phyloP scores from a whole-genome alignment of 2,797 vertebrate genomes.

The Anabacerthia variegaticeps region DNA sequence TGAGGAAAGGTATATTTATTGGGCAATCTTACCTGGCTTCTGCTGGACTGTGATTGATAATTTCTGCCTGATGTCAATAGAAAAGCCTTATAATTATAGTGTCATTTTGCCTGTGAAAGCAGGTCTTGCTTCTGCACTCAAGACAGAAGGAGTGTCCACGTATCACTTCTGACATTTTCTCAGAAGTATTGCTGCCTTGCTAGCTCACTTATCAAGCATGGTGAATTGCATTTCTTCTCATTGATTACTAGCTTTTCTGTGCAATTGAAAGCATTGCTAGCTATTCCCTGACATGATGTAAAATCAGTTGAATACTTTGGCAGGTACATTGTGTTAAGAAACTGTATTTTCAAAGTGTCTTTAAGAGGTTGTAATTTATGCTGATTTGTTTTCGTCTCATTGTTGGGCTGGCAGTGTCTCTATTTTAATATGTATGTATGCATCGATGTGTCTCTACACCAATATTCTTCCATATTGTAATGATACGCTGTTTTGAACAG shows the following conservation, averaged over 20 bases:
- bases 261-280: not conserved
- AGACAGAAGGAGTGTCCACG: not conserved
- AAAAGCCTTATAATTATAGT: not conserved
- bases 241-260: conserved; percentile 26
- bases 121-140: not conserved
- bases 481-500: not conserved
- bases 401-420: not conserved
- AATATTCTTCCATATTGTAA: not conserved
- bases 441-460: not conserved
- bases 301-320: not conserved
- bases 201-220: conserved; percentile 17
- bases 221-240: conserved; percentile 44
- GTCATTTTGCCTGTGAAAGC: not conserved
- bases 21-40: not conserved
- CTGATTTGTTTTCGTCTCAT: not conserved
- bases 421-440: not conserved
- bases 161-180: conserved; percentile 18
- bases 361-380: not conserved
- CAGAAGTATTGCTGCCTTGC: not conserved
- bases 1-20: not conserved
- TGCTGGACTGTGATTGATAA: not conserved
- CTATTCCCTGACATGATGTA: conserved; percentile 40
- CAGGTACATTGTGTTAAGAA: not conserved
- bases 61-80: not conserved
- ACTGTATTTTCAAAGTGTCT: conserved; percentile 38